A percentile compares a stretch with the other conserved stretches of the same genome.
Evolutionary conservation across 2,113 vertebrate species (phyloP).

Genomic region (Muscicapa adusta): DNA sequence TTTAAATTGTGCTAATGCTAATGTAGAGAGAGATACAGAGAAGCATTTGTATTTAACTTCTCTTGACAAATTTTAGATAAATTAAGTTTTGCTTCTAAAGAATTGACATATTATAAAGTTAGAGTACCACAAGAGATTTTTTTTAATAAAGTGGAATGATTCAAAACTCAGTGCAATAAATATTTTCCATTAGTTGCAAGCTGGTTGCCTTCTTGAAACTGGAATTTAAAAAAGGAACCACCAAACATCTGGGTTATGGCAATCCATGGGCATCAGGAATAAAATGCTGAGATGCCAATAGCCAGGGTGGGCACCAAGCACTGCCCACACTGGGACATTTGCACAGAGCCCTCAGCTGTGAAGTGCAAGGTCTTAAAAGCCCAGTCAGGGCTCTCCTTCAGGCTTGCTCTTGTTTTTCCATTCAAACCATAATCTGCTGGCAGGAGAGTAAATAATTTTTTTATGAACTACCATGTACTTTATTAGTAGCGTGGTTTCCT

Average conservation of each 20-base stretch:
- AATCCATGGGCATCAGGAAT: not conserved
- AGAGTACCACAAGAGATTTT: not conserved
- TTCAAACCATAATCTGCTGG: not conserved
- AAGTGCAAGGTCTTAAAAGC: not conserved
- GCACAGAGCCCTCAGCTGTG: not conserved
- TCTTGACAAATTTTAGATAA: not conserved
- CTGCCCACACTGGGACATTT: fast-evolving
- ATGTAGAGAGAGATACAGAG: not conserved
- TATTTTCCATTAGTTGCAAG: not conserved
- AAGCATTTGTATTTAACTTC: not conserved
- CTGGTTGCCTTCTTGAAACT: not conserved
- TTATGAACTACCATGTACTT: not conserved
- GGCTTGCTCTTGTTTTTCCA: not conserved
- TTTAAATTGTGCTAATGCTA: not conserved
- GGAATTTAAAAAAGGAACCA: not conserved
- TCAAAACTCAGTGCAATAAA: not conserved
- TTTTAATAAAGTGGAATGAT: constrained; percentile 29
- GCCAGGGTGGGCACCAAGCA: not conserved
- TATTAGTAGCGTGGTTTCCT: not conserved
- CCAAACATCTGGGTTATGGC: not conserved
- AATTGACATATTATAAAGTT: not conserved
- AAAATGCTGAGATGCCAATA: fast-evolving
- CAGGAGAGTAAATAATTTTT: not conserved
- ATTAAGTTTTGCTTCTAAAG: not conserved
- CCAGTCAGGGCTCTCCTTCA: not conserved